Percentiles rank a stretch among this genome's conserved stretches.
These are phyloP conservation scores for Oryctes rhinoceros DNA, from an alignment of 1,140 invertebrate species.

Conservation along the genomic window DNA sequence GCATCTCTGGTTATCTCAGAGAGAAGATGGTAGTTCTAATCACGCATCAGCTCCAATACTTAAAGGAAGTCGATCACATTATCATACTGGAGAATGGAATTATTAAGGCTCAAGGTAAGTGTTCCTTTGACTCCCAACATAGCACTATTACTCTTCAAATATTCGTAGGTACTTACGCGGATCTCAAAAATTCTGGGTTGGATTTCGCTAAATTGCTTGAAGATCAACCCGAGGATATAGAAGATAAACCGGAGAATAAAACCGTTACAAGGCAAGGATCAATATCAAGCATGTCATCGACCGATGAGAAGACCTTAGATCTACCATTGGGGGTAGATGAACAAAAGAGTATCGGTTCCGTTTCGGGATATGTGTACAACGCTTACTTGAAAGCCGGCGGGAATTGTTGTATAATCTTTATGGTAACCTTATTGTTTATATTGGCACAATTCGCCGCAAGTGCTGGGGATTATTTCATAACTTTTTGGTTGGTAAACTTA, in stretches of 20 bases:
- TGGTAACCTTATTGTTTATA: conserved; percentile 71
- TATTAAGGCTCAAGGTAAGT: conserved; percentile 52
- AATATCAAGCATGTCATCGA: conserved; percentile 51
- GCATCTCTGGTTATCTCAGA: conserved; percentile 70
- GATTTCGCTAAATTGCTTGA: conserved; percentile 71
- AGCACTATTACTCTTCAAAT: conserved; percentile 62
- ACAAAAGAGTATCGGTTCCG: conserved; percentile 61
- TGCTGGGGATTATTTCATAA: conserved; percentile 80
- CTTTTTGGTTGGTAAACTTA: conserved; percentile 69
- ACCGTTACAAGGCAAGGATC: conserved; percentile 43
- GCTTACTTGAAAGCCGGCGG: conserved; percentile 77
- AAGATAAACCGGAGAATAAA: conserved; percentile 49
- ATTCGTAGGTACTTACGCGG: conserved; percentile 60
- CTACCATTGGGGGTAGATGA: conserved; percentile 59
- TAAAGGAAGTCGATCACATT: conserved; percentile 79
- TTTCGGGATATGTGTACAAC: conserved; percentile 70
- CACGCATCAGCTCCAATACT: conserved; percentile 86
- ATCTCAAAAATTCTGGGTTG: conserved; percentile 66
- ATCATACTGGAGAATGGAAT: conserved; percentile 77
- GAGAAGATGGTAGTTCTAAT: conserved; percentile 82
- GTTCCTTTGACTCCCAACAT: conserved; percentile 60
- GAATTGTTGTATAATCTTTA: conserved; percentile 66
- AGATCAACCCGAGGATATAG: conserved; percentile 59
- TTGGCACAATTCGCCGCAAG: conserved; percentile 75
- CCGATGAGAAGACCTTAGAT: conserved; percentile 48